Base-by-base conservation (phyloP, 2,888 invertebrate species). In the Andrena minutula region DNA sequence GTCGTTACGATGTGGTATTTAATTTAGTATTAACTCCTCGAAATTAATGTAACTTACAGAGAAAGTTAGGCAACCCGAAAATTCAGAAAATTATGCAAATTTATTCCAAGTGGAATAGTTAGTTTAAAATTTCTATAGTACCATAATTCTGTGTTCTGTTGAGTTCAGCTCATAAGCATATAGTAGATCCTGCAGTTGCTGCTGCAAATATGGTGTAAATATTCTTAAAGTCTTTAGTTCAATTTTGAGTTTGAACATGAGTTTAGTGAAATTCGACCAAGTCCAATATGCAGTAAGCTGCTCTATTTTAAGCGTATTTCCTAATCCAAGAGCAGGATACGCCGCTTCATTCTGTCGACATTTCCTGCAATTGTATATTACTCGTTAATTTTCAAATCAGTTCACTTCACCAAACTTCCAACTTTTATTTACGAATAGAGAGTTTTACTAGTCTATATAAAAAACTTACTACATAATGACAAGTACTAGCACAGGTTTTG, bases 271-370 rank as follows among this genome's bases (percentile, higher is more conserved):
- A 7, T 92, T 95, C 2, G 94, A 94, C 96, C 96, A 97, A 82
- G 95, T 95, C 90, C 95, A 95, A 89, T 96, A 95, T 53, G 96
- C 96, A 0, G 96, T 95, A 75, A 95, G 95, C 88, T 95, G 95
- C 89, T 97, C 96, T 64, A 97, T 95, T 92, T 97, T 96, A 82
- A 97, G 94, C 83, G 96, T 95, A 90, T 95, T 96, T 87, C 96
- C 95, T 86, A 97, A 94, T 93, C 96, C 96, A 91, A 97, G 97
- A 32, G 97, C 96, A 60, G 95, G 94, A 94, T 97, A 97, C n/a
- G 96, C 96, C 83, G 97, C 95, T 87, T 95, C 95, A 91, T 97
- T 96, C 90, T 95, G 95, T 92, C 96, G 95, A 92, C 97, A 97
- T 89, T 96, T 96, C 86, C 97, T 97, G 93, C 69, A 82, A 84